These are phyloP conservation scores for Phyllotreta cruciferae DNA, from an alignment of 2,888 invertebrate genomes.

Conservation along the genomic window DNA sequence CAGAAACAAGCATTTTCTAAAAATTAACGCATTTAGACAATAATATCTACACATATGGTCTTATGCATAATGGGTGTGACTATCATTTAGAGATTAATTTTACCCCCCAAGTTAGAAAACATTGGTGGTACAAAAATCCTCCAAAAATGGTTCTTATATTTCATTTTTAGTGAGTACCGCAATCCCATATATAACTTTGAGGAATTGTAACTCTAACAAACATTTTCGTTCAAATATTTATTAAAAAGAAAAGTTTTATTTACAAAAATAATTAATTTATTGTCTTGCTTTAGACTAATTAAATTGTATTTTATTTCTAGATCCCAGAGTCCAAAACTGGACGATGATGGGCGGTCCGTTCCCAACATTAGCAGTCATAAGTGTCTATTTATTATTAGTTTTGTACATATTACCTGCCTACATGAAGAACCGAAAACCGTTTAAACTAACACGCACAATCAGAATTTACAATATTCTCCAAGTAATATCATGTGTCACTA, in stretches of 20 bases:
- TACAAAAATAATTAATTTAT: background rate
- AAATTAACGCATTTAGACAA: too few species aligned
- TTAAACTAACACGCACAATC: conserved; percentile 70
- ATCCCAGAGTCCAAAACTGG: conserved; percentile 62
- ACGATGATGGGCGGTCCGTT: conserved; percentile 63
- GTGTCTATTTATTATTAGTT: conserved; percentile 63
- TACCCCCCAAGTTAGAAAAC: background rate
- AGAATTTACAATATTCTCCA: conserved; percentile 82
- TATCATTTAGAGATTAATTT: too few species aligned
- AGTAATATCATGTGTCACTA: conserved; percentile 72
- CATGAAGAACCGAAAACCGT: conserved; percentile 76
- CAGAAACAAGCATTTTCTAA: too few species aligned
- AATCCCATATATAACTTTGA: too few species aligned
- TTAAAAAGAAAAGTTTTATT: conserved; percentile 7
- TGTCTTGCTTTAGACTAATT: background rate
- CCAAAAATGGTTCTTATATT: too few species aligned
- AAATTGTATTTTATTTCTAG: conserved; percentile 47
- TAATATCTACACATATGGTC: too few species aligned
- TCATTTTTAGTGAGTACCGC: too few species aligned
- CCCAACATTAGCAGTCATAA: conserved; percentile 59
- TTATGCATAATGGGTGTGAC: too few species aligned
- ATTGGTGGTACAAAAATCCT: too few species aligned
- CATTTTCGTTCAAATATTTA: conserved; percentile 3
- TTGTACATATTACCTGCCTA: conserved; percentile 64
- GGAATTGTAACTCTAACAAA: too few species aligned